Evolutionary conservation across 2,888 invertebrate species (phyloP), one percentile per base, ranked within the genome.

Genomic region (Octonoba sinensis): DNA sequence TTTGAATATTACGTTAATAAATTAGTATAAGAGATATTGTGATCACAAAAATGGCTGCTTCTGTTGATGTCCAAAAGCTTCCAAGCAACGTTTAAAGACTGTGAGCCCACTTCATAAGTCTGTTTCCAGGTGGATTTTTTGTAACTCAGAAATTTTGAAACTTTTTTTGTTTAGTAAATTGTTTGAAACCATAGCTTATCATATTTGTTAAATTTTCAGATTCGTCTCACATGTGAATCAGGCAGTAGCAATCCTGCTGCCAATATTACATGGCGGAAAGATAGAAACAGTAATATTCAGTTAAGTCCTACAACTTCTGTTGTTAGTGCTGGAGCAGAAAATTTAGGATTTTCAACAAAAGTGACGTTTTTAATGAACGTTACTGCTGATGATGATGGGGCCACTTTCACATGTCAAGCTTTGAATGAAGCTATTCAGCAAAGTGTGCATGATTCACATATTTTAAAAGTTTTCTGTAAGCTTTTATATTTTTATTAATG

Each of bases 171-270:
- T n/a, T n/a, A n/a, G n/a, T n/a, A n/a, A n/a, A n/a, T n/a, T n/a
- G n/a, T n/a, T n/a, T n/a, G n/a, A n/a, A n/a, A n/a, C n/a, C n/a
- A 36, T 36, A 36, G 11, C 36, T 36, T 1, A 36, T 36, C 36
- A 4, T 36, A 1, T 36, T 36, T 2, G 4, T 36, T 36, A 36
- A 36, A 36, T 36, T 27, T 59, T 16, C 64, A 84, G 82, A 70
- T 84, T 6, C 60, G 65, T 4, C 59, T 85, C 13, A 59, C 51
- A 3, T 97, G 97, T 86, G 95, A 95, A 87, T 95, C 96, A 0
- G 94, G 94, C 62, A 95, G 95, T 74, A 96, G 96, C 87, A 97
- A 97, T 89, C 97, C 97, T 0, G 93, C 95, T 1, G 95, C 97
- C 0, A 91, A 91, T 83, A 90, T 94, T 84, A 93, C 94, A 0